Conservation (phyloP, 2,888 invertebrate genomes). For the Temnothorax rugatulus region DNA sequence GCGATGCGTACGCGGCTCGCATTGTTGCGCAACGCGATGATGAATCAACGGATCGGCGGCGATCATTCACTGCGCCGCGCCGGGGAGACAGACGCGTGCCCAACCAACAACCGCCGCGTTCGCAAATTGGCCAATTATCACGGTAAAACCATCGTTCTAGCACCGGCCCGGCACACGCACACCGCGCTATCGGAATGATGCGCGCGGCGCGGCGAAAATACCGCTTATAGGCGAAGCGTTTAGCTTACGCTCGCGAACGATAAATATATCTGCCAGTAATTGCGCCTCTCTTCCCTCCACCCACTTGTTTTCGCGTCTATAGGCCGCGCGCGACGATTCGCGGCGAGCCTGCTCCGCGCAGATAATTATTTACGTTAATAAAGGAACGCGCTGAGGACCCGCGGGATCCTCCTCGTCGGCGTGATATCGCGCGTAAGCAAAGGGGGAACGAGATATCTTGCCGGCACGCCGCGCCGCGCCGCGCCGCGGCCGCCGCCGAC, state of each 20-base stretch:
- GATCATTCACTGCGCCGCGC: slow-evolving; percentile 68
- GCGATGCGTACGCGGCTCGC: slow-evolving; percentile 56
- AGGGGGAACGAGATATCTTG: neutral
- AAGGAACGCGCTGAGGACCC: neutral
- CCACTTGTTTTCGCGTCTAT: neutral
- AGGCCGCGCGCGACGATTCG: neutral
- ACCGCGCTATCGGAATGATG: slow-evolving; percentile 37
- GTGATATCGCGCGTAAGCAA: slow-evolving; percentile 9
- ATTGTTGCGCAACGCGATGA: slow-evolving; percentile 72
- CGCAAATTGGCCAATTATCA: slow-evolving; percentile 77
- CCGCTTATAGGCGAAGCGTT: neutral
- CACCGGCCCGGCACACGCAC: neutral
- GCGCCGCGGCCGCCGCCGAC: neutral
- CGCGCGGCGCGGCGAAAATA: neutral
- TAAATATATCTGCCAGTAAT: slow-evolving; percentile 48
- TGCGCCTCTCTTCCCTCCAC: neutral
- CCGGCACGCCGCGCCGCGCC: too few species aligned
- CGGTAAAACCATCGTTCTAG: slow-evolving; percentile 63
- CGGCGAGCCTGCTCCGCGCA: neutral
- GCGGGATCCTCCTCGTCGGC: neutral
- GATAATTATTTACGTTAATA: slow-evolving; percentile 46
- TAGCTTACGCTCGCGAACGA: neutral
- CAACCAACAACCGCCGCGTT: slow-evolving; percentile 44
- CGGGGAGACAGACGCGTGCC: slow-evolving; percentile 69
- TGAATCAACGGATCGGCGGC: slow-evolving; percentile 72